These are phyloP conservation scores for Druceiella hillmani DNA, from an alignment of 2,888 invertebrate species.

Conservation along the genomic window DNA sequence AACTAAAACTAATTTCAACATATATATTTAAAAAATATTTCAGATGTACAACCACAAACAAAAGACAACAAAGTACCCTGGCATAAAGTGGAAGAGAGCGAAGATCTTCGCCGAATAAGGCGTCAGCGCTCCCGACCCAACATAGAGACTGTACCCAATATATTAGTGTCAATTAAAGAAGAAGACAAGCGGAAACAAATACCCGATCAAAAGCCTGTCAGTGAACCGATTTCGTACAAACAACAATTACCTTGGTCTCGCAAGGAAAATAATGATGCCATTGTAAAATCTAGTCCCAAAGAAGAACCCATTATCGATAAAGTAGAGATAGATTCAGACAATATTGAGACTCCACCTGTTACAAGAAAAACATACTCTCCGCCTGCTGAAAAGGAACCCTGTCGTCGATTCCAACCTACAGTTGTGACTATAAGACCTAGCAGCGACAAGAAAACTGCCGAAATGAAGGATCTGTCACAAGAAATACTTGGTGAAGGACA, in stretches of 20 bases:
- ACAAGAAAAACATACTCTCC: constrained; percentile 64
- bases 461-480: constrained; percentile 44
- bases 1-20: no score
- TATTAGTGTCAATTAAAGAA: constrained; percentile 54
- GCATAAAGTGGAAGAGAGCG: constrained; percentile 67
- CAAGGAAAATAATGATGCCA: constrained; percentile 23
- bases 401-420: constrained; percentile 47
- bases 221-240: constrained; percentile 26
- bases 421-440: no score
- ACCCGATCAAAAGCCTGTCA: constrained; percentile 42
- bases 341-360: constrained; percentile 85
- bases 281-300: constrained; percentile 6
- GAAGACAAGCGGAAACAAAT: constrained; percentile 54
- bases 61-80: constrained; percentile 76
- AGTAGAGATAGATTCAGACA: constrained; percentile 84
- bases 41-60: constrained; percentile 65
- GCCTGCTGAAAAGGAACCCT: constrained; percentile 56
- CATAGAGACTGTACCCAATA: constrained; percentile 35
- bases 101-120: constrained; percentile 54
- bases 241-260: background rate
- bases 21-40: no score
- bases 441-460: constrained; percentile 34
- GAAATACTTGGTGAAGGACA: constrained; percentile 67
- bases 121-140: constrained; percentile 53
- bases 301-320: constrained; percentile 45